These are phyloP conservation scores for Chaetorhynchus papuensis DNA, from an alignment of 2,113 vertebrate genomes.

Conservation along the genomic window DNA sequence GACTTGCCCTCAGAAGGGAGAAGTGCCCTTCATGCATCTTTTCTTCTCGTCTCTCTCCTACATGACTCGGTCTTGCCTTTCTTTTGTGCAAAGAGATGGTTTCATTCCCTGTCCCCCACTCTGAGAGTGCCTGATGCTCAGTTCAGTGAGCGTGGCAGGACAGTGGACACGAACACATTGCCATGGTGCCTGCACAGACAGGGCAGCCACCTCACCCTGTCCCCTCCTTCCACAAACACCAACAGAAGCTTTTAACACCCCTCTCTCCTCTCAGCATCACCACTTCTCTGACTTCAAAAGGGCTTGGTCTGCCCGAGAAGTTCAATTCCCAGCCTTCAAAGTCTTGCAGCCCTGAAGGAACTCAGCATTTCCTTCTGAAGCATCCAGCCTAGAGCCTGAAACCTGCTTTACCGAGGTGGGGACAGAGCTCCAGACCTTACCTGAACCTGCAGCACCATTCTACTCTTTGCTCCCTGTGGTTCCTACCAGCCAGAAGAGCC, in stretches of 20 bases:
- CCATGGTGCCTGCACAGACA: not conserved
- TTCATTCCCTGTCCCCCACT: not conserved
- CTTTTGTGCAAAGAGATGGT: not conserved
- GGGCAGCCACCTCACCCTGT: not conserved
- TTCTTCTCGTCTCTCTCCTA: not conserved
- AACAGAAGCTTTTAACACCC: not conserved
- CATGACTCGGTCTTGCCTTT: not conserved
- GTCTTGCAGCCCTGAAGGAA: not conserved
- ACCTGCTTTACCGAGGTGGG: fast-evolving
- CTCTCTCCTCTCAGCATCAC: not conserved
- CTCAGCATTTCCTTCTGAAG: not conserved
- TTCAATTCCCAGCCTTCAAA: not conserved
- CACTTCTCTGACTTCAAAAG: not conserved
- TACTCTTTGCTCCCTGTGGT: not conserved
- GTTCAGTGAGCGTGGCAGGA: not conserved
- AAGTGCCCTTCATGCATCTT: not conserved
- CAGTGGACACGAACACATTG: not conserved
- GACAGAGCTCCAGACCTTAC: not conserved
- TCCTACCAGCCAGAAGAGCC: not conserved
- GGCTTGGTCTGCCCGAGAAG: not conserved
- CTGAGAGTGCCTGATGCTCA: not conserved
- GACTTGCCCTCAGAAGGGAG: not conserved
- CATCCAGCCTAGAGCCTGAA: not conserved
- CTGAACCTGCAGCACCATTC: not conserved
- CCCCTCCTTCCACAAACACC: not conserved